Evolutionary conservation across 2,113 vertebrate species (phyloP).

Genomic region (Sinocyclocheilus maitianheensis): DNA sequence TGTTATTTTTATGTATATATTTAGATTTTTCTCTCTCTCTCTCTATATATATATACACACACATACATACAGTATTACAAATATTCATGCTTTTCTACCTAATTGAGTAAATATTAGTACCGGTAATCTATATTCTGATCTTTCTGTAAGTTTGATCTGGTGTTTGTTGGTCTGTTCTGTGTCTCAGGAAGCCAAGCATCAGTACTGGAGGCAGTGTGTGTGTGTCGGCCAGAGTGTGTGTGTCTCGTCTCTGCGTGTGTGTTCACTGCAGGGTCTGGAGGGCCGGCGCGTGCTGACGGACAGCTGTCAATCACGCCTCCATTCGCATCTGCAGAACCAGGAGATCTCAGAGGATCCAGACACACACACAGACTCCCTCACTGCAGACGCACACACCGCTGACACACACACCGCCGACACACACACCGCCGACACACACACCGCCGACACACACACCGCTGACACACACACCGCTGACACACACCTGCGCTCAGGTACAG

Average conservation of each 20-base stretch:
- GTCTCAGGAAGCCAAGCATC: conserved; percentile 69
- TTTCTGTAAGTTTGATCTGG: background rate
- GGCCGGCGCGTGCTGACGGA: conserved; percentile 73
- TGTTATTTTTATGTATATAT: too few species aligned
- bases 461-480: background rate
- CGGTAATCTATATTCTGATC: background rate
- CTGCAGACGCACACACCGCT: background rate
- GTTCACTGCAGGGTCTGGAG: conserved; percentile 72
- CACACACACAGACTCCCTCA: background rate
- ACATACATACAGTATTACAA: too few species aligned
- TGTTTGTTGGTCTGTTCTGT: background rate
- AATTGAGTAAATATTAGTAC: too few species aligned
- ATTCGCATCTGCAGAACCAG: conserved; percentile 20
- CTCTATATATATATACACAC: too few species aligned
- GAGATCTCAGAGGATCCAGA: background rate
- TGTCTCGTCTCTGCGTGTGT: conserved; percentile 75
- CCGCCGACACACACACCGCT: background rate
- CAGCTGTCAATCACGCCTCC: conserved; percentile 69
- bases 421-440: background rate
- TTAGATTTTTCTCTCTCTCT: too few species aligned
- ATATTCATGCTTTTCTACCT: too few species aligned
- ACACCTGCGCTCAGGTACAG: background rate
- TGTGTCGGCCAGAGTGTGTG: conserved; percentile 73
- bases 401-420: background rate
- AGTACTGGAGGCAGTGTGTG: conserved; percentile 76